phyloP scores from a whole-genome alignment of 64 coral and sea anemone genomes.

The Pachyseris speciosa region DNA sequence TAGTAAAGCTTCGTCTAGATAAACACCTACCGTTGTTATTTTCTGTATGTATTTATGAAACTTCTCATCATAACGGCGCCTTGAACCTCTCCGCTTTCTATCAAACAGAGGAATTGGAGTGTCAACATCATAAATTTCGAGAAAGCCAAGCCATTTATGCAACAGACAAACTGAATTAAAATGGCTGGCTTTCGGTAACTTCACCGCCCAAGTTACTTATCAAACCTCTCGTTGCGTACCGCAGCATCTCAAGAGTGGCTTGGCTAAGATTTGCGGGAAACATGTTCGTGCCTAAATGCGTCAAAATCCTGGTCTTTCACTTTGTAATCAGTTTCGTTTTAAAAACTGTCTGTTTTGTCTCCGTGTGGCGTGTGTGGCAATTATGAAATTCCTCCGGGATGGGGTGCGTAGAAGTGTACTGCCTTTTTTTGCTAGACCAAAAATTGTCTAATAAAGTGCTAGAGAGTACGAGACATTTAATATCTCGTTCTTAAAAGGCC shows the following conservation, averaged over 20 bases:
- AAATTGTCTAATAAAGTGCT: too few relatives aligned
- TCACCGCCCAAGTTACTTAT: not conserved
- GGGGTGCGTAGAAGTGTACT: too few relatives aligned
- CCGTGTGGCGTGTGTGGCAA: too few relatives aligned
- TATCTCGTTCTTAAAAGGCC: too few relatives aligned
- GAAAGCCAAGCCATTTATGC: too few relatives aligned
- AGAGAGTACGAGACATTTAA: too few relatives aligned
- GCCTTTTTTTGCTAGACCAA: too few relatives aligned
- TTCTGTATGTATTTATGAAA: conserved; percentile 91
- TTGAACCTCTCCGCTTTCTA: conserved; percentile 21
- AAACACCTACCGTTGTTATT: conserved; percentile 82
- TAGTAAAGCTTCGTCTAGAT: not conserved
- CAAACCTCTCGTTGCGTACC: not conserved
- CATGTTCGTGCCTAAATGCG: not conserved
- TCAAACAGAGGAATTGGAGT: not conserved
- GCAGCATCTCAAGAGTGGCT: conserved; percentile 19
- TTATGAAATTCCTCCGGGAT: too few relatives aligned
- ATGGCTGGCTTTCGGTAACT: not conserved
- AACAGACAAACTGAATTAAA: not conserved
- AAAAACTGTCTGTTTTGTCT: too few relatives aligned
- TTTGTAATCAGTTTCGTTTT: too few relatives aligned
- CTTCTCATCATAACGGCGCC: conserved; percentile 64
- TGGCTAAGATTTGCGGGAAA: conserved; percentile 41
- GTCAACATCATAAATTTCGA: too few relatives aligned
- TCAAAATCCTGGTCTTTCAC: not conserved